phyloP scores from a whole-genome alignment of 2,113 vertebrate genomes.

The Platycercus adscitus region DNA sequence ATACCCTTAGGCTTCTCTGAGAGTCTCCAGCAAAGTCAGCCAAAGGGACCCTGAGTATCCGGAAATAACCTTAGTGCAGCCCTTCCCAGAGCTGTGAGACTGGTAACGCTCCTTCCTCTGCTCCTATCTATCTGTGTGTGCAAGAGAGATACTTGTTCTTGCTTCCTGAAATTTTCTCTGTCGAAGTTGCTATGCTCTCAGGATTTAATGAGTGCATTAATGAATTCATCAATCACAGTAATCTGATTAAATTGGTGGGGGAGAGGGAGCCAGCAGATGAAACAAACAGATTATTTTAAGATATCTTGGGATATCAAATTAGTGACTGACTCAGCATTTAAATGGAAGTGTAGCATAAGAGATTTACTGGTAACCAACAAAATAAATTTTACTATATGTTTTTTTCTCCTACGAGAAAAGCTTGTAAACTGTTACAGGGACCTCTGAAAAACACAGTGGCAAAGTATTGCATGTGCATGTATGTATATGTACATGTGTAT shows the following conservation, averaged over 20 bases:
- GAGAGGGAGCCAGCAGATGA: slow-evolving; percentile 45
- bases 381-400: not conserved
- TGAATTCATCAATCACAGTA: slow-evolving; percentile 61
- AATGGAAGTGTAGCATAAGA: slow-evolving; percentile 35
- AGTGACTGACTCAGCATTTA: slow-evolving; percentile 56
- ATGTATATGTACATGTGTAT: not conserved
- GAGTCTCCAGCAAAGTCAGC: not conserved
- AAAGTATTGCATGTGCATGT: not conserved
- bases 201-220: not conserved
- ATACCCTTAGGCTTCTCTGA: not conserved
- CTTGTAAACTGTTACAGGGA: not conserved
- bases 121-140: not conserved
- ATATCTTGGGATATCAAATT: slow-evolving; percentile 47
- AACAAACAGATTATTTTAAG: slow-evolving; percentile 65
- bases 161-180: slow-evolving; percentile 21
- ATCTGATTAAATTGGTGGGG: slow-evolving; percentile 61
- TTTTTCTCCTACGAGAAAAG: not conserved
- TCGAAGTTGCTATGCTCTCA: slow-evolving; percentile 17
- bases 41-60: not conserved
- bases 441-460: not conserved
- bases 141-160: not conserved
- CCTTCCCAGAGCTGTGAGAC: not conserved
- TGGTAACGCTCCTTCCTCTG: not conserved
- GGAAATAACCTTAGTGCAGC: not conserved
- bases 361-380: slow-evolving; percentile 14